A percentile compares a stretch with the other conserved stretches of the same genome.
phyloP scores from a whole-genome alignment of 2,888 invertebrate genomes.

The Machimus atricapillus region DNA sequence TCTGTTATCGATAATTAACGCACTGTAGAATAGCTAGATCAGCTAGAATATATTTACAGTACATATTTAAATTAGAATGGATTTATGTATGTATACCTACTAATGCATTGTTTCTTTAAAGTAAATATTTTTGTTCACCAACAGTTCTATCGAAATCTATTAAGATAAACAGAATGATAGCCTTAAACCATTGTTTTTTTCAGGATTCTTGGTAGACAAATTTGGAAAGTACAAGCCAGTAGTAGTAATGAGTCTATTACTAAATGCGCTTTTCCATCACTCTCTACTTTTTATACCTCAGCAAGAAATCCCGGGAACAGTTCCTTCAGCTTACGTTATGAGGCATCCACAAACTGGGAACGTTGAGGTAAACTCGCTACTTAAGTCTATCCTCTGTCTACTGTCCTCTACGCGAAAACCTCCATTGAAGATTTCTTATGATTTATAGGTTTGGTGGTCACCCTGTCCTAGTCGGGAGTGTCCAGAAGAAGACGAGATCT shows the following conservation, averaged over 20 bases:
- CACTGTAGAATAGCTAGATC: no score
- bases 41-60: no score
- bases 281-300: slow-evolving; percentile 80
- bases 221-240: slow-evolving; percentile 86
- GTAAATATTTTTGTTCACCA: no score
- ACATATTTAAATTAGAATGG: no score
- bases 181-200: slow-evolving; percentile 50
- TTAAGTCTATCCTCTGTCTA: not conserved
- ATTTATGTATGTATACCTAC: no score
- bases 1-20: no score
- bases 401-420: not conserved
- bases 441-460: slow-evolving; percentile 79
- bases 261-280: slow-evolving; percentile 82
- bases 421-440: not conserved
- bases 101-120: no score
- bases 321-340: slow-evolving; percentile 79
- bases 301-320: slow-evolving; percentile 77
- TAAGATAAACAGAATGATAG: no score
- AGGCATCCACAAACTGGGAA: slow-evolving; percentile 74
- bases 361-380: slow-evolving; percentile 68
- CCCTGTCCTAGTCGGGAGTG: slow-evolving; percentile 82
- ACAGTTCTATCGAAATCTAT: no score
- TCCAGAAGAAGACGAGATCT: slow-evolving; percentile 76
- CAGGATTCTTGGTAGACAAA: slow-evolving; percentile 85
- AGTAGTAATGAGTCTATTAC: slow-evolving; percentile 77